phyloP scores from a whole-genome alignment of 2,113 vertebrate genomes.

The Oriolus oriolus region DNA sequence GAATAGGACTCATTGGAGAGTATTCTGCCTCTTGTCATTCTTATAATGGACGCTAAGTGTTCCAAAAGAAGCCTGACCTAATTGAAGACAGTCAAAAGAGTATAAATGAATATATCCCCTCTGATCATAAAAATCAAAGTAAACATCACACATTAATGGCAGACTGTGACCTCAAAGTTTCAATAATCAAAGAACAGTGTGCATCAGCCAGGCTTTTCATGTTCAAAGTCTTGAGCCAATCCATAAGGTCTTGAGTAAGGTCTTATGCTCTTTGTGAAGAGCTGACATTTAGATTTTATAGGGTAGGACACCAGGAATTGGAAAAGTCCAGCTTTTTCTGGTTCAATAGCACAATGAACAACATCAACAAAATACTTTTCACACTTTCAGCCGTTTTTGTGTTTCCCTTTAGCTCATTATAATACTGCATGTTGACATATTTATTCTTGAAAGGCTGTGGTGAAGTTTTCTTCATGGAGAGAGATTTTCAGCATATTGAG shows the following conservation, averaged over 20 bases:
- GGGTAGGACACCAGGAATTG: not conserved
- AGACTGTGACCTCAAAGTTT: not conserved
- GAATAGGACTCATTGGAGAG: not conserved
- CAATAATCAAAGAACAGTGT: not conserved
- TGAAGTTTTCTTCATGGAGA: not conserved
- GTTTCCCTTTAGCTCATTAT: not conserved
- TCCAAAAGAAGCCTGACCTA: constrained; percentile 14
- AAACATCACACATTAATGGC: not conserved
- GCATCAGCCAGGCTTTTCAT: not conserved
- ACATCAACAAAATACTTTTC: not conserved
- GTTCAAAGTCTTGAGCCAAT: not conserved
- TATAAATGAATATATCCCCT: not conserved
- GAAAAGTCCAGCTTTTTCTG: not conserved
- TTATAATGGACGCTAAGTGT: not conserved
- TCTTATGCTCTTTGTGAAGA: not conserved
- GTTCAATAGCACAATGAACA: not conserved
- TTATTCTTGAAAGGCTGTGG: not conserved
- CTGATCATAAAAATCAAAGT: constrained; percentile 38
- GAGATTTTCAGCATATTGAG: not conserved
- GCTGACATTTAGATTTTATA: not conserved
- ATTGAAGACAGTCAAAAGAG: not conserved
- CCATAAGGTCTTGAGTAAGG: not conserved
- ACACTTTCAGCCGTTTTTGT: not conserved
- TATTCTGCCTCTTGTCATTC: constrained; percentile 6
- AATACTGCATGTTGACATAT: not conserved